A percentile compares a stretch with the other conserved stretches of the same genome.
These are phyloP conservation scores for Menura novaehollandiae DNA, from an alignment of 2,113 vertebrate species.

Conservation along the genomic window DNA sequence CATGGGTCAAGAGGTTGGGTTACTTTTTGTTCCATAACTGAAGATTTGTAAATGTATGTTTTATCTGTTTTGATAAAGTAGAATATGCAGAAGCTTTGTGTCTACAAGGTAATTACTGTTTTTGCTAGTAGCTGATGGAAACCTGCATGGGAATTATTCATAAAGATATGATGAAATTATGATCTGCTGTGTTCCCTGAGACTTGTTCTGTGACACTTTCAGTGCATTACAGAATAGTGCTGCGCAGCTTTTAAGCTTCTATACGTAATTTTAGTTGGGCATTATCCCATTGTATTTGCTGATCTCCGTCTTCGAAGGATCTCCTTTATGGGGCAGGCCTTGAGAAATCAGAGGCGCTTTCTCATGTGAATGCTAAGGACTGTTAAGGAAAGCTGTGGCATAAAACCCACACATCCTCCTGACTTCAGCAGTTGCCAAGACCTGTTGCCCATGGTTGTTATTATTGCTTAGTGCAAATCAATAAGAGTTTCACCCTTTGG, in stretches of 20 bases:
- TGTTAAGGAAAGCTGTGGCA: background rate
- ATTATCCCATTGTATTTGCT: fast-evolving
- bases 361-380: background rate
- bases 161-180: fast-evolving
- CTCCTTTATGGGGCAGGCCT: background rate
- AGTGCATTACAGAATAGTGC: background rate
- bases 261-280: background rate
- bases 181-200: background rate
- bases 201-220: background rate
- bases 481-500: conserved; percentile 31
- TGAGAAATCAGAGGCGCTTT: background rate
- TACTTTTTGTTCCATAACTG: background rate
- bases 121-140: background rate
- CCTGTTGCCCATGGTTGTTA: conserved; percentile 14
- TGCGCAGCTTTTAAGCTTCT: background rate
- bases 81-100: background rate
- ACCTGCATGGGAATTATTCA: background rate
- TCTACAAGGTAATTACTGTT: background rate
- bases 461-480: conserved; percentile 10
- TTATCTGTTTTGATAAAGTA: background rate
- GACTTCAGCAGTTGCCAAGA: background rate
- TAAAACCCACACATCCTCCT: background rate
- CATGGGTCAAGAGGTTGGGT: background rate
- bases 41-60: background rate
- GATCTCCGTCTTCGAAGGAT: background rate